Conservation (phyloP, 2,797 vertebrate species). For the Otolemur crassicaudatus region DNA sequence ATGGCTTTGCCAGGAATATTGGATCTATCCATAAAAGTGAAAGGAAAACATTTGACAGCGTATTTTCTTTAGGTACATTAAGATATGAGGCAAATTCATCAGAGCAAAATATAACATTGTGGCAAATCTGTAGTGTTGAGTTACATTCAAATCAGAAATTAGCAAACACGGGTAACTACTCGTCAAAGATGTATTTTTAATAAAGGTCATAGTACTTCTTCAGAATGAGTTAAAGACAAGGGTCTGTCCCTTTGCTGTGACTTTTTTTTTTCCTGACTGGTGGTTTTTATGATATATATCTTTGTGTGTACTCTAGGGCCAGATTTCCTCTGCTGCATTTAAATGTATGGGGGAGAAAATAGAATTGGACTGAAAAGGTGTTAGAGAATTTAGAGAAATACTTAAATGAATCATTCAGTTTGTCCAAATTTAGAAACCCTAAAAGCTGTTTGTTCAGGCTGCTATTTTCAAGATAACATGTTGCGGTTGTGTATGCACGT, state of each 20-base stretch:
- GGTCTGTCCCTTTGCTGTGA: background rate
- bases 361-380: conserved; percentile 47
- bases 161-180: background rate
- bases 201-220: background rate
- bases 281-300: background rate
- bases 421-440: conserved; percentile 54
- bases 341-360: conserved; percentile 59
- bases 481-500: background rate
- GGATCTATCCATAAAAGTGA: background rate
- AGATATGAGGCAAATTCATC: background rate
- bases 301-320: background rate
- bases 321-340: conserved; percentile 51
- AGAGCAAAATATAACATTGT: background rate
- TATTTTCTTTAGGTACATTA: conserved; percentile 8
- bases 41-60: conserved; percentile 21
- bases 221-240: conserved; percentile 24
- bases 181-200: background rate
- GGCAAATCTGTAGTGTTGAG: background rate
- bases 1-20: background rate
- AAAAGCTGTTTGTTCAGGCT: conserved; percentile 59
- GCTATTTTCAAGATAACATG: conserved; percentile 40
- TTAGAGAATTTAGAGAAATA: conserved; percentile 48
- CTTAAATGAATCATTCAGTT: conserved; percentile 27
- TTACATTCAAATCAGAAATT: conserved; percentile 51
- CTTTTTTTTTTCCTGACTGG: conserved; percentile 25